Base-by-base conservation (phyloP, 2,797 vertebrate genomes). In the Poeciliopsis presidionis region DNA sequence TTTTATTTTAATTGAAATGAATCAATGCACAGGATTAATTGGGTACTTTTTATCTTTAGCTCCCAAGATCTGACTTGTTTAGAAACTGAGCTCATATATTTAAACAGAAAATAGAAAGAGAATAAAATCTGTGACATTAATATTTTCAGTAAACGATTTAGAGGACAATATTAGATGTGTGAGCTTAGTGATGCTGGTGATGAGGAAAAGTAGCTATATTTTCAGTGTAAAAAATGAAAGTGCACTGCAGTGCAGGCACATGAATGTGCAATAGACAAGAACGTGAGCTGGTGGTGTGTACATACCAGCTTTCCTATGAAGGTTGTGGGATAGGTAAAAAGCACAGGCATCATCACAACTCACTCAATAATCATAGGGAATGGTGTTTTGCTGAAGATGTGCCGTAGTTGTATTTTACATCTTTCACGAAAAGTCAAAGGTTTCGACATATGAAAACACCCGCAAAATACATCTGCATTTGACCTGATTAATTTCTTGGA, bases 341-440 rank as follows among this genome's bases (percentile, higher is more conserved):
- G 36, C 11, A 75, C 45, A 33, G 63, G 20, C 18, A 7, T 79
- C n/a, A 61, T 74, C 74, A 83, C 77, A 88, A 79, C 70, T 74
- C 39, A 7, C 53, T 55, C 70, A 45, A 81, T 85, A 88, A 90
- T 89, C 77, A 91, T 7, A 80, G 77, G 69, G 77, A 87, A 67
- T 18, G 47, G 80, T 75, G 55, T 63, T 90, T 81, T 69, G 28
- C 61, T 80, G 65, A 78, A 72, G 55, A 65, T 78, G 76, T 72
- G 72, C n/a, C 46, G 77, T 72, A 46, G 11, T 41, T 36, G 57
- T 13, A 13, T 59, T 59, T 30, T 28, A 59, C 9, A 59, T 59
- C n/a, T 59, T 30, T 61, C 28, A 61, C 1, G 0, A 30, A 61
- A 79, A 82, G 12, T 7, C 30, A 59, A 1, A 73, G 61, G 1